phyloP scores from a whole-genome alignment of 2,888 invertebrate species.

The Philereme vetulata region DNA sequence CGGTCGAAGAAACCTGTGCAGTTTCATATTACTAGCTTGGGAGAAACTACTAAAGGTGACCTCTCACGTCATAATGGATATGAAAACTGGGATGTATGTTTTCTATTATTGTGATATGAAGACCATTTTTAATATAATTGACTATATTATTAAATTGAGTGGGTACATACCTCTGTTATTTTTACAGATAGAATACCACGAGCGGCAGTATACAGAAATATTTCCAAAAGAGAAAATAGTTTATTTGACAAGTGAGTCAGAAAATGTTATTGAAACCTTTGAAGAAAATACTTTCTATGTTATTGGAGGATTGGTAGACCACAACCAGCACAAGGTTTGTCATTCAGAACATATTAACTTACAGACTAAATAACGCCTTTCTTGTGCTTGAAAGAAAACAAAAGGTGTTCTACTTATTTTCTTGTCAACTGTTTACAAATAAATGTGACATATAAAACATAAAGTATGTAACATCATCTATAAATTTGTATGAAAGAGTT shows the following conservation, averaged over 20 bases:
- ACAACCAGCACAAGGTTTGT: constrained; percentile 94
- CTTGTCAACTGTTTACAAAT: too few species aligned
- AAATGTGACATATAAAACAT: too few species aligned
- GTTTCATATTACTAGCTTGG: constrained; percentile 92
- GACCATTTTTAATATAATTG: not conserved
- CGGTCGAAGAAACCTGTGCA: constrained; percentile 91
- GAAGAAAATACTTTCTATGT: constrained; percentile 93
- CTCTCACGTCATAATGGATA: constrained; percentile 94
- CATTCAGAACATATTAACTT: not conserved
- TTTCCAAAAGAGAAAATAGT: constrained; percentile 92
- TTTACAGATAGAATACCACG: constrained; percentile 87
- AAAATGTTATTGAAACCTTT: constrained; percentile 90
- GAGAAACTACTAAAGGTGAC: constrained; percentile 88
- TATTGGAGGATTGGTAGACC: constrained; percentile 98
- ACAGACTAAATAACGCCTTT: not conserved
- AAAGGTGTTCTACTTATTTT: too few species aligned
- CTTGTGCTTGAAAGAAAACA: too few species aligned
- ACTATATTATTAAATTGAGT: not conserved
- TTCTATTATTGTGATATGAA: not conserved
- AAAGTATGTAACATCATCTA: too few species aligned
- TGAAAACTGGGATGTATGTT: constrained; percentile 95
- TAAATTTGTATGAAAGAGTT: too few species aligned
- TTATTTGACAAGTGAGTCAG: constrained; percentile 97
- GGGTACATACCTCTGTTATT: not conserved
- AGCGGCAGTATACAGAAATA: constrained; percentile 86